phyloP scores from a whole-genome alignment of 2,113 vertebrate genomes.

The Bambusicola thoracicus region DNA sequence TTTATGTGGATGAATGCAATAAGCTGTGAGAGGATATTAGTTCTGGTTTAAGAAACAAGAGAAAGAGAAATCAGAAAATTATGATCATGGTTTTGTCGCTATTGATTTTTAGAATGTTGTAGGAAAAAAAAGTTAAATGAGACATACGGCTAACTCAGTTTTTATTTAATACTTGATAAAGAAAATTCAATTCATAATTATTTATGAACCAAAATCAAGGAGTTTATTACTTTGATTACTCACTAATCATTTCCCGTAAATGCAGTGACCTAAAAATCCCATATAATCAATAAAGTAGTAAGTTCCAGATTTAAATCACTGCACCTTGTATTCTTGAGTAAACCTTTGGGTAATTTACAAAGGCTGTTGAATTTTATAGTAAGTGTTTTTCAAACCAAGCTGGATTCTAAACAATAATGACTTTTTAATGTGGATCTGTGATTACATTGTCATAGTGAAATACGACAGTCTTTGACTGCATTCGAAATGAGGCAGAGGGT shows the following conservation, averaged over 20 bases:
- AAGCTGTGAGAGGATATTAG: neutral
- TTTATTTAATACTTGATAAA: constrained; percentile 38
- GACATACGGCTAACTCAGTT: neutral
- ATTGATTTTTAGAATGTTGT: neutral
- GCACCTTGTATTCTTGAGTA: constrained; percentile 88
- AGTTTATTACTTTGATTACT: constrained; percentile 83
- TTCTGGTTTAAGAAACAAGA: neutral
- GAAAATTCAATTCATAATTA: constrained; percentile 71
- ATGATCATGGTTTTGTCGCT: neutral
- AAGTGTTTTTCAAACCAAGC: constrained; percentile 96
- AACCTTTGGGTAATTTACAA: constrained; percentile 93
- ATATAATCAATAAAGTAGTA: constrained; percentile 86
- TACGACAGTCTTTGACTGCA: constrained; percentile 89
- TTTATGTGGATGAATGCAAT: neutral
- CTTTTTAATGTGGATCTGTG: constrained; percentile 99
- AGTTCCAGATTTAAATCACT: constrained; percentile 88
- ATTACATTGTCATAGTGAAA: constrained; percentile 99
- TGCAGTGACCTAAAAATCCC: constrained; percentile 75
- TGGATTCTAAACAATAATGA: constrained; percentile 99
- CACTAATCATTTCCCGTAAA: constrained; percentile 86
- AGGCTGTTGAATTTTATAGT: constrained; percentile 93
- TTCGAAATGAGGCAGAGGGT: constrained; percentile 88
- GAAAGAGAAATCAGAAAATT: neutral
- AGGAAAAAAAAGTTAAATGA: neutral
- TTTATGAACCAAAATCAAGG: constrained; percentile 79